Conservation (phyloP, 2,113 vertebrate species). For the Agapornis roseicollis region DNA sequence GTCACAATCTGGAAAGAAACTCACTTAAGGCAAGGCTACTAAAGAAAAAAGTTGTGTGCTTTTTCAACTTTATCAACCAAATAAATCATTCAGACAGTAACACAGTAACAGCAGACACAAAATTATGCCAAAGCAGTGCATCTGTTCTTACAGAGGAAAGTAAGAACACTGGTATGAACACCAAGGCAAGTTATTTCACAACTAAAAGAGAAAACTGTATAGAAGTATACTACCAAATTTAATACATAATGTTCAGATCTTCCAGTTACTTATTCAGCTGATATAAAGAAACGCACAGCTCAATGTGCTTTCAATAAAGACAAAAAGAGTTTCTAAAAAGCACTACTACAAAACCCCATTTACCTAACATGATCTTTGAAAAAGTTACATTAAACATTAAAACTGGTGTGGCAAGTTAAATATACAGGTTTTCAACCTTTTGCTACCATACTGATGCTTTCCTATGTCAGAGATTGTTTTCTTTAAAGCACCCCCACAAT, state of each 20-base stretch:
- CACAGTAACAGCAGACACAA: background rate
- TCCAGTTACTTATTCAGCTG: background rate
- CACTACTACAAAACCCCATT: background rate
- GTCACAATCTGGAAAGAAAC: background rate
- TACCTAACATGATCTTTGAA: background rate
- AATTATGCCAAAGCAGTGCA: background rate
- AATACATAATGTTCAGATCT: background rate
- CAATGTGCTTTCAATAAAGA: background rate
- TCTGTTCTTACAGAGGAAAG: background rate
- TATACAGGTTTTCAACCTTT: background rate
- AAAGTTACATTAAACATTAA: background rate
- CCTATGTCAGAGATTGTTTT: background rate
- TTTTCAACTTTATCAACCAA: background rate
- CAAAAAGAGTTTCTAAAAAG: background rate
- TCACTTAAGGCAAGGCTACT: background rate
- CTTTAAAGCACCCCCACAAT: background rate
- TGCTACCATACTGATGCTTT: background rate
- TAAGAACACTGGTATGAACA: background rate
- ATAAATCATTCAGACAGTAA: background rate
- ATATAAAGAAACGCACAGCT: background rate
- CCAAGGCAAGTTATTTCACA: background rate
- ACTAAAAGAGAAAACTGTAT: background rate
- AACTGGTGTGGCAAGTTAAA: background rate
- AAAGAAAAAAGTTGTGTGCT: background rate
- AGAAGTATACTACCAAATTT: background rate